A percentile compares a stretch with the other conserved stretches of the same genome.
These are phyloP conservation scores for Phalacrocorax carbo DNA, from an alignment of 2,113 vertebrate species.

Conservation along the genomic window DNA sequence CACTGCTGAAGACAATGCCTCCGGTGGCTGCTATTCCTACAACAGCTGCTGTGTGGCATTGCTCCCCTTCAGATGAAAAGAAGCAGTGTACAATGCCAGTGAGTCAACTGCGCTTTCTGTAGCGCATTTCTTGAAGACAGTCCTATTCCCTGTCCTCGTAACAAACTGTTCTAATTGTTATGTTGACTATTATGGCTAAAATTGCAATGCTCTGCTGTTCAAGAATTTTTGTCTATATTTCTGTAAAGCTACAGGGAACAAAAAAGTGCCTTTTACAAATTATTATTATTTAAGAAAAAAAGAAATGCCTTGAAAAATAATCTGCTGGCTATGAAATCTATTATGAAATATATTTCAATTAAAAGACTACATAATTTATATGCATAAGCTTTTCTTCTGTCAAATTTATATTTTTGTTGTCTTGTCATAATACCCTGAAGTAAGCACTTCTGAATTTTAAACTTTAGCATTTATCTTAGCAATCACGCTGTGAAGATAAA, in stretches of 20 bases:
- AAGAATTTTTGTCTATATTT: constrained; percentile 50
- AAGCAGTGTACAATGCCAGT: background rate
- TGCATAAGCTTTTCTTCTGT: constrained; percentile 1
- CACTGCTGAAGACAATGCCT: background rate
- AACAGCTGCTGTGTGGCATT: constrained; percentile 82
- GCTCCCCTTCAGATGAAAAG: constrained; percentile 73
- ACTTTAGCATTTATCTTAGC: constrained; percentile 76
- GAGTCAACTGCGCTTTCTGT: background rate
- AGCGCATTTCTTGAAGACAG: constrained; percentile 34
- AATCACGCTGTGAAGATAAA: constrained; percentile 74
- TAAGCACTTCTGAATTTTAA: constrained; percentile 76
- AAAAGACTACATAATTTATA: constrained; percentile 44
- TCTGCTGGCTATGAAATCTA: constrained; percentile 18
- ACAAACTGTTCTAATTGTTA: constrained; percentile 79
- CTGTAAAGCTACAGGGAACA: constrained; percentile 32
- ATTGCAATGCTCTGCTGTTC: constrained; percentile 45
- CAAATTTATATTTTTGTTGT: constrained; percentile 49
- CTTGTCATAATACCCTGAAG: constrained; percentile 66
- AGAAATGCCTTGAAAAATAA: constrained; percentile 13
- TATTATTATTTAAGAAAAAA: constrained; percentile 38
- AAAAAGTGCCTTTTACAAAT: constrained; percentile 31
- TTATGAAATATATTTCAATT: constrained; percentile 64
- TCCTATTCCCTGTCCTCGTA: constrained; percentile 58
- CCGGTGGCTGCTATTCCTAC: constrained; percentile 74
- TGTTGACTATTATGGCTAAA: constrained; percentile 70